Base-by-base conservation (phyloP, 2,797 vertebrate species). In the Rhinichthys osculus region DNA sequence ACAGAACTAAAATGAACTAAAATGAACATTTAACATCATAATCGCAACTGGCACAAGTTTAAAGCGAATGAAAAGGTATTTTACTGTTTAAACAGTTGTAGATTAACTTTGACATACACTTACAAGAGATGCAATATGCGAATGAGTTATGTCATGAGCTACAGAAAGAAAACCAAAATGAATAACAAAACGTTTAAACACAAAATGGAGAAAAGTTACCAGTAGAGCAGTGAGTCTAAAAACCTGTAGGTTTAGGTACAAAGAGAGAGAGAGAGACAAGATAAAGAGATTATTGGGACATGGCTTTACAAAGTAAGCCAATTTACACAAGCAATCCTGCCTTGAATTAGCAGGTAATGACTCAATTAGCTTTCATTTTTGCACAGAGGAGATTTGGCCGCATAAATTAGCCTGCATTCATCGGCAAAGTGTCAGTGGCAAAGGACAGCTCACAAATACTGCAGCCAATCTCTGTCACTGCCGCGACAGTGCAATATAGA, bases 351-450 rank as follows among this genome's bases (percentile, higher is more conserved):
- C 95, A 93, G 96, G 96, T 99, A 99, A 99, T 97, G 98, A 98
- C 98, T 99, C 98, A 98, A 99, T 99, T 99, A 99, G 97, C 97
- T 99, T 98, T 98, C 97, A 98, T 99, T 99, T 99, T 98, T 98
- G 97, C 96, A 97, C 96, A 96, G 95, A 97, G 97, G 97, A 99
- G 97, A 98, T 98, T 98, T 97, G 95, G 95, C 96, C 95, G 98
- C 97, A 99, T 99, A 99, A 98, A 99, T 99, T 99, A 99, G 94
- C 95, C 93, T 94, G 95, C 94, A 96, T 97, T 99, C 98, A 99
- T 99, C 96, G 98, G 97, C 96, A 96, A 99, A 98, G 97, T 99
- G 98, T 99, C 98, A 99, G 95, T 89, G 95, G 95, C 96, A 97
- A 97, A 98, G 97, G 98, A 99, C 98, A 99, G 97, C 97, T 99